phyloP scores from a whole-genome alignment of 35 echinoderm and acorn worm species.

The Apostichopus californicus region DNA sequence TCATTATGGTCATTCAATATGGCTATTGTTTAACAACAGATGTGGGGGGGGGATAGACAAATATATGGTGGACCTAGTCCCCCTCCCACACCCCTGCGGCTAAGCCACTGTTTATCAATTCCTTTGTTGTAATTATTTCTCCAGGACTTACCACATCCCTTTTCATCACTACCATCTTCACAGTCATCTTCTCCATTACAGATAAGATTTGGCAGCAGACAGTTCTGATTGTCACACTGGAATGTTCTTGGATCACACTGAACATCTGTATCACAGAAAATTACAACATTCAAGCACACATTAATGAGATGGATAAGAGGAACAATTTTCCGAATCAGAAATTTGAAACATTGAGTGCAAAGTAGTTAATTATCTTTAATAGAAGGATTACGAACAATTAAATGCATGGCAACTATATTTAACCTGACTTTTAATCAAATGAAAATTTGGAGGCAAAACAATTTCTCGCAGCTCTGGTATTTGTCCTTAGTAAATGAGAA shows the following conservation, averaged over 20 bases:
- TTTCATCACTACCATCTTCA: slow-evolving; percentile 60
- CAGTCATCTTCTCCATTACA: slow-evolving; percentile 49
- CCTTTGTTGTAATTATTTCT: no score
- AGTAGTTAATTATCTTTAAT: neutral
- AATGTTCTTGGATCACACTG: slow-evolving; percentile 30
- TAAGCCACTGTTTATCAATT: no score
- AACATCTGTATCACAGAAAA: slow-evolving; percentile 4
- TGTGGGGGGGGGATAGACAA: no score
- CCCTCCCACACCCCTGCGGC: no score
- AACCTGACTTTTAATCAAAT: neutral
- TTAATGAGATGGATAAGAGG: neutral
- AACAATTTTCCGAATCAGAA: no score
- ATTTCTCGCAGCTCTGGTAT: slow-evolving; percentile 6
- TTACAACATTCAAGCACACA: neutral
- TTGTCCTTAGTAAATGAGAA: no score
- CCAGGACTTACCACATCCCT: slow-evolving; percentile 10
- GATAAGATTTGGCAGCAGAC: slow-evolving; percentile 9
- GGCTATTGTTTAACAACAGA: no score
- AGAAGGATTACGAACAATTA: neutral
- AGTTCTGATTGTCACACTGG: slow-evolving; percentile 30
- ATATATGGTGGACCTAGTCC: no score
- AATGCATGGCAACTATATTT: neutral
- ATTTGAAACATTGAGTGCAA: neutral
- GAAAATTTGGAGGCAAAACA: neutral
- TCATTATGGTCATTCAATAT: no score